Evolutionary conservation across 2,113 vertebrate species (phyloP), one percentile per base, ranked within the genome.

Genomic region (Hypocryptadius cinnamomeus): DNA sequence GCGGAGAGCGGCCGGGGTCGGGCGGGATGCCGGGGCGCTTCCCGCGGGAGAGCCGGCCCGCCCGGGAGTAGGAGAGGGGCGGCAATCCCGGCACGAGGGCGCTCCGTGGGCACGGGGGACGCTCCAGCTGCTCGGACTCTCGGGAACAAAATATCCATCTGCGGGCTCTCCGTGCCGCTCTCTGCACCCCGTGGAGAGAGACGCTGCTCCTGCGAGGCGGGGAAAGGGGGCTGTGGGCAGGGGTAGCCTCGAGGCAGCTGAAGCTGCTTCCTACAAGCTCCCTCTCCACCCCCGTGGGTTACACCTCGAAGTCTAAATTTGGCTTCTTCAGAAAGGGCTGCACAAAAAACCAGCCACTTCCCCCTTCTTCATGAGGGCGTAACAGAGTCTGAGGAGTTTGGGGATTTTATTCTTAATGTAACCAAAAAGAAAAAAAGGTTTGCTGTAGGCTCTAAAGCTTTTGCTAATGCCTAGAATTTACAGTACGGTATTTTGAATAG

Each of bases 131-230:
- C 33, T 28, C 35, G 16, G 66, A 12, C 22, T 33, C 13, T 23
- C 16, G 25, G 4, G 45, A 20, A 0, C 18, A 4, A 3, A 5
- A 16, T 53, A 5, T 15, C 3, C 17, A 0, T 19, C 27, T 1
- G 0, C 3, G 22, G 35, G 4, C 2, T 40, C 13, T 19, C 4
- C 9, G 18, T 5, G 80, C 44, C 17, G 35, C 40, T 2, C 25
- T 6, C 20, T 5, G 21, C 6, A 2, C 6, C 13, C 31, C 12
- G 23, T 3, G 42, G 12, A 10, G 11, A 13, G 5, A n/a, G 20
- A 2, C 8, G 10, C 31, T 3, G 53, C 39, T 30, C 15, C 47
- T 6, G 16, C 5, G n/a, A n/a, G n/a, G n/a, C n/a, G 8, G 23
- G 8, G 1, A 14, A 4, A 23, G 9, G 51, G 11, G 4, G 15